These are phyloP conservation scores for Trissolcus japonicus DNA, from an alignment of 2,888 invertebrate species.

Conservation along the genomic window DNA sequence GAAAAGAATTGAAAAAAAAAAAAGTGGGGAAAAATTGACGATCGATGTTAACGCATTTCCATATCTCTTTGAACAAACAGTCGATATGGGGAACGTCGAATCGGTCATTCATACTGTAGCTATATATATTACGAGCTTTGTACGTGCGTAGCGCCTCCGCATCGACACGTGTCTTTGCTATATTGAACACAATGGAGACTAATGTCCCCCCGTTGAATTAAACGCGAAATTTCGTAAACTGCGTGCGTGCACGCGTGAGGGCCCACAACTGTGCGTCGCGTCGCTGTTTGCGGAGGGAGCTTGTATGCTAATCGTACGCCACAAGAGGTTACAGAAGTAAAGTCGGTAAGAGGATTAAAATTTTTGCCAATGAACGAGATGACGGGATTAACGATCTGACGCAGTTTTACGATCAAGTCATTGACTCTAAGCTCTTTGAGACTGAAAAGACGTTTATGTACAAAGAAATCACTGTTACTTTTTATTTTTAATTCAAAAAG, in stretches of 20 bases:
- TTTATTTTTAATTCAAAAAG: no score
- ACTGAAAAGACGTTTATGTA: no score
- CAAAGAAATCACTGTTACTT: no score
- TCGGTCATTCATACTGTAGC: conserved; percentile 45
- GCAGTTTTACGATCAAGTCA: conserved; percentile 62
- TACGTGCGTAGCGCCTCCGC: conserved; percentile 39
- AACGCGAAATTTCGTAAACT: conserved; percentile 58
- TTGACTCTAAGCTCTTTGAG: not conserved
- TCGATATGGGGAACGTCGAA: conserved; percentile 18
- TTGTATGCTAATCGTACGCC: conserved; percentile 68
- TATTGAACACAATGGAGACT: conserved; percentile 47
- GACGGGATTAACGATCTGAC: conserved; percentile 55
- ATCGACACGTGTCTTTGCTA: conserved; percentile 48
- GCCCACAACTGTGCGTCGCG: conserved; percentile 29
- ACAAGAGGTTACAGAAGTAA: conserved; percentile 61
- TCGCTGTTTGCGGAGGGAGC: conserved; percentile 59
- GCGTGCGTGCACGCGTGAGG: conserved; percentile 30
- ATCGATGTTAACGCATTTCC: conserved; percentile 39
- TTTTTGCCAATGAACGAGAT: conserved; percentile 54
- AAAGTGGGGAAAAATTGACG: not conserved
- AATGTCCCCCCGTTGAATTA: conserved; percentile 54
- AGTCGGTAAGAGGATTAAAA: conserved; percentile 65
- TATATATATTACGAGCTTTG: conserved; percentile 36
- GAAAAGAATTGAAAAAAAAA: not conserved
- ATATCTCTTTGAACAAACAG: conserved; percentile 43